Conservation (phyloP, 2,113 vertebrate species). For the Oryzias curvinotus region DNA sequence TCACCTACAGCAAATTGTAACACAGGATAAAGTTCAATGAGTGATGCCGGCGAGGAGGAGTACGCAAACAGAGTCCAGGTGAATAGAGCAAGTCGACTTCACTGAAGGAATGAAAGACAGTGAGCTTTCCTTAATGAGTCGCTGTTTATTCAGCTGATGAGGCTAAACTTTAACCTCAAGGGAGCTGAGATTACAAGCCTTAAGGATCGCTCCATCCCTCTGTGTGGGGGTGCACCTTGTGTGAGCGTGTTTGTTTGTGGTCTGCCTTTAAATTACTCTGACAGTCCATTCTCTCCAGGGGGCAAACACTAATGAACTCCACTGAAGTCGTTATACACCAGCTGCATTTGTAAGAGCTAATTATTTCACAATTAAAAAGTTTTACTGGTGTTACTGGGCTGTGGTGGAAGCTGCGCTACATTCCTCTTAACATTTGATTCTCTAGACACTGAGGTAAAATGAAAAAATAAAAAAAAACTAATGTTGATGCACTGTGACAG, state of each 20-base stretch:
- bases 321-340: slow-evolving; percentile 23
- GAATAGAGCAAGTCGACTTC: neutral
- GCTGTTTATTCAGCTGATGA: slow-evolving; percentile 25
- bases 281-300: slow-evolving; percentile 31
- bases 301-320: slow-evolving; percentile 43
- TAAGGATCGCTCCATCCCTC: neutral
- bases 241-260: slow-evolving; percentile 27
- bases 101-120: neutral
- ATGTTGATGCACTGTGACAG: too few species aligned
- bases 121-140: slow-evolving; percentile 19
- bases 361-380: slow-evolving; percentile 32
- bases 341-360: slow-evolving; percentile 31
- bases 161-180: slow-evolving; percentile 37
- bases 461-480: too few species aligned
- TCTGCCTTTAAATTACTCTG: slow-evolving; percentile 27
- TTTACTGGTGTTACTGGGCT: neutral
- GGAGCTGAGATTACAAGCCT: slow-evolving; percentile 30
- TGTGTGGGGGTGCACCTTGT: neutral
- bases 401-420: neutral
- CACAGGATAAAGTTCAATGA: slow-evolving; percentile 8
- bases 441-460: too few species aligned
- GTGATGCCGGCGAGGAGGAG: too few species aligned
- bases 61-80: slow-evolving; percentile 5
- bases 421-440: neutral
- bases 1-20: slow-evolving; percentile 41